Conservation (phyloP, 2,888 invertebrate genomes). For the Cosmopolites sordidus region DNA sequence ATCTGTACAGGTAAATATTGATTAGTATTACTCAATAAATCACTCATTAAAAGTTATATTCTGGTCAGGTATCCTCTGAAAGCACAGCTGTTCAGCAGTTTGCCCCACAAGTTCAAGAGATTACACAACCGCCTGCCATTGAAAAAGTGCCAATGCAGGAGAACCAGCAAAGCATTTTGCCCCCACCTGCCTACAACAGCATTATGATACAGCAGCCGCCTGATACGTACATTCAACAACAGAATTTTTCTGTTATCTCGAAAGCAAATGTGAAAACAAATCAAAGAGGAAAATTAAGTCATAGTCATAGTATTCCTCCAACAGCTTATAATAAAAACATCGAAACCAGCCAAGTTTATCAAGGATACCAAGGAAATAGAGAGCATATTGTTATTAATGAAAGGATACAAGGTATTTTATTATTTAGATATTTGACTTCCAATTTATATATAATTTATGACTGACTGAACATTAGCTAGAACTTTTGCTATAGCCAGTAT, state of each 20-base stretch:
- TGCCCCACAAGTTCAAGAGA: constrained; percentile 14
- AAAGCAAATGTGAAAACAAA: constrained; percentile 12
- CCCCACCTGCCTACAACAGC: constrained; percentile 4
- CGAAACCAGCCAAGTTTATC: constrained; percentile 7
- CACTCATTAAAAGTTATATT: background rate
- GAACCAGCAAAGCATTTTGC: constrained; percentile 24
- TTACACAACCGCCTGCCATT: constrained; percentile 23
- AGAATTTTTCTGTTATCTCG: constrained; percentile 17
- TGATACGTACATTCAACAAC: constrained; percentile 10
- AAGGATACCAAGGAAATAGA: constrained; percentile 1
- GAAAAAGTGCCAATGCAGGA: constrained; percentile 31
- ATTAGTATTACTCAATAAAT: no score
- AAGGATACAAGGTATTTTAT: constrained; percentile 23
- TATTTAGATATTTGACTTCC: background rate
- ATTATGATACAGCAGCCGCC: constrained; percentile 10
- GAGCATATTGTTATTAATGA: constrained; percentile 24
- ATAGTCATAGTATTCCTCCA: constrained; percentile 10
- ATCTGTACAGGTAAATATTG: constrained; percentile 12
- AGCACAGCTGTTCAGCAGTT: constrained; percentile 9
- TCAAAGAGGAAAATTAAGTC: constrained; percentile 13
- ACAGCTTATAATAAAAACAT: constrained; percentile 8
- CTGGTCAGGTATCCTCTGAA: constrained; percentile 8
- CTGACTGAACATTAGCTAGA: no score
- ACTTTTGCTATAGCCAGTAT: no score
- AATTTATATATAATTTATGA: background rate